Evolutionary conservation across 2,888 invertebrate genomes (phyloP), one percentile per base, ranked within the genome.

Genomic region (Phlogophora meticulosa): DNA sequence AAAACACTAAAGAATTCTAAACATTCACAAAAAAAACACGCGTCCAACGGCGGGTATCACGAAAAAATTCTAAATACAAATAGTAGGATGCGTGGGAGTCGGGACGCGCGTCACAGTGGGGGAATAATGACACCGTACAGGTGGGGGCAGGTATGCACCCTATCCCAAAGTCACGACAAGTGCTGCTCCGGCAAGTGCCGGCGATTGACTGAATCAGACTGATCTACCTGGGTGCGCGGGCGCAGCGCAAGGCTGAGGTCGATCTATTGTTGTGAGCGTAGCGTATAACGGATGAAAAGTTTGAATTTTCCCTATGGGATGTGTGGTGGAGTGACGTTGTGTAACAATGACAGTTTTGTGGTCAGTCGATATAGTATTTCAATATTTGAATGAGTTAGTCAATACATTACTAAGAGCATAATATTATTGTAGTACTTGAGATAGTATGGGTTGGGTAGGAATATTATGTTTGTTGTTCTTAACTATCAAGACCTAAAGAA

Each of bases 1-100:
- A 85, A 82, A 72, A 83, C 86, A 87, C 84, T 61, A 61, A 66
- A 79, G 76, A 81, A 83, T 83, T 81, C 75, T 59, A 80, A 81
- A 78, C 80, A 78, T 72, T 72, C 78, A 78, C 72, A 60, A 43
- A 62, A 65, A 77, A 79, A 75, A 63, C 68, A 75, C 89, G 86
- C 92, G 90, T 88, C 90, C 87, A 82, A 65, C 78, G 76, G 72
- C 86, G 88, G 90, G 89, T 90, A 87, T 79, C 85, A 85, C 89
- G 81, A 86, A 90, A 92, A 92, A 89, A 89, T 88, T 92, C 87
- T 90, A 87, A 90, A 90, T 83, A 85, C 84, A 85, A 86, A 88
- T 83, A 84, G 82, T 84, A 80, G 88, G 88, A 87, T 81, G 86
- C 85, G 83, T 83, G 83, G 85, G 80, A 83, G 85, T 82, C 83